Evolutionary conservation across 1,140 invertebrate species (phyloP).

Genomic region (Drosophila mojavensis): DNA sequence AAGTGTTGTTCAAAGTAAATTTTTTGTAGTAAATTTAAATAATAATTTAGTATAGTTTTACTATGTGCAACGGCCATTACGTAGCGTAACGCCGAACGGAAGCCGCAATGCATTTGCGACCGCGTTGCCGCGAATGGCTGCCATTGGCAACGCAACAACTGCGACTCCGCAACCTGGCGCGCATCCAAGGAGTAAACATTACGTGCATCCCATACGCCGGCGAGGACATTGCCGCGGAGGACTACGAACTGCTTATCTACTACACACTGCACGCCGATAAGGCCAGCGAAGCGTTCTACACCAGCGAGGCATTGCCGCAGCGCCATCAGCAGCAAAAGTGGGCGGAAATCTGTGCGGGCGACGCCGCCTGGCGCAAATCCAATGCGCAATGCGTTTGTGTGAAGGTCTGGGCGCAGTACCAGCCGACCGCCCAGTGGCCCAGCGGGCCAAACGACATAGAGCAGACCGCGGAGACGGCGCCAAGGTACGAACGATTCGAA

Average conservation of each 20-base stretch:
- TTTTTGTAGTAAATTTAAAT: constrained; percentile 50
- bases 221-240: constrained; percentile 13
- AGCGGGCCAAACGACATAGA: constrained; percentile 61
- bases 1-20: constrained; percentile 49
- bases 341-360: constrained; percentile 85
- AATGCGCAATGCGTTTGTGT: constrained; percentile 78
- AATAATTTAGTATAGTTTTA: constrained; percentile 16
- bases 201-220: constrained; percentile 47
- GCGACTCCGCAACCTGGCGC: constrained; percentile 89
- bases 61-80: constrained; percentile 34
- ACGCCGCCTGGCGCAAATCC: constrained; percentile 70
- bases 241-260: constrained; percentile 87
- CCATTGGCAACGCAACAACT: constrained; percentile 88
- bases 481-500: constrained; percentile 17
- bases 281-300: constrained; percentile 91
- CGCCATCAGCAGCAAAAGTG: constrained; percentile 88
- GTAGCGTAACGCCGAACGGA: constrained; percentile 40
- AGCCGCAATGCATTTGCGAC: constrained; percentile 85
- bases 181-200: constrained; percentile 88
- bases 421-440: constrained; percentile 22
- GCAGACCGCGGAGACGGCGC: neutral
- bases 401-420: constrained; percentile 72
- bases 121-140: constrained; percentile 87
- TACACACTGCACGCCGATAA: constrained; percentile 92
- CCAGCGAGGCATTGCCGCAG: constrained; percentile 89